Evolutionary conservation across 37 sponge, comb jelly and placozoan genomes (phyloP).

Genomic region (Agelas oroides): DNA sequence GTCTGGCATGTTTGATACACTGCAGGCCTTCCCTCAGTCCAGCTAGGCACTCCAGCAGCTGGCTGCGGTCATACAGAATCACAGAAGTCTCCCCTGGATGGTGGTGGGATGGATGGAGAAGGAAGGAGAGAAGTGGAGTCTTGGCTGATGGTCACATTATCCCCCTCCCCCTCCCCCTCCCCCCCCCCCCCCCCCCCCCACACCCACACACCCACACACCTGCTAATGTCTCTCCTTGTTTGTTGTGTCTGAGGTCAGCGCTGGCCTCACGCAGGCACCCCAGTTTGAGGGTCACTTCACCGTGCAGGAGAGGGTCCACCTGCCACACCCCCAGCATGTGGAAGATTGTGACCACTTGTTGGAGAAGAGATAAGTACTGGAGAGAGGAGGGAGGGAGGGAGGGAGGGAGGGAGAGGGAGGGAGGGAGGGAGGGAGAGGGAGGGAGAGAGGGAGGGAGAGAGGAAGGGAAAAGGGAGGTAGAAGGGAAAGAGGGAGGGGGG

Average conservation of each 20-base stretch:
- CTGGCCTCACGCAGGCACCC: conserved; percentile 50
- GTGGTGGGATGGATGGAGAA: neutral
- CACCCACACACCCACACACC: too few relatives aligned
- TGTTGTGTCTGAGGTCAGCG: conserved; percentile 7
- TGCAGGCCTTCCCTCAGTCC: conserved; percentile 23
- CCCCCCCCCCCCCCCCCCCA: too few relatives aligned
- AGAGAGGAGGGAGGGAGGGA: neutral
- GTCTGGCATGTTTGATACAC: conserved; percentile 9
- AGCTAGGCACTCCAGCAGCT: conserved; percentile 31
- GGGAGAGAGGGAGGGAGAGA: neutral
- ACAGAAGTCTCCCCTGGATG: neutral
- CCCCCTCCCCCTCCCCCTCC: neutral
- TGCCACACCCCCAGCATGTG: conserved; percentile 47
- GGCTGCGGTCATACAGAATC: conserved; percentile 19
- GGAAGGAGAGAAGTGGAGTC: neutral
- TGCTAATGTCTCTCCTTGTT: too few relatives aligned
- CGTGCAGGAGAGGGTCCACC: conserved; percentile 63
- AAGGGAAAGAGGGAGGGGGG: conserved; percentile 5
- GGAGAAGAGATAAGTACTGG: conserved; percentile 26
- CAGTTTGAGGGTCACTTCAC: conserved; percentile 63
- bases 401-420: too few relatives aligned
- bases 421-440: too few relatives aligned
- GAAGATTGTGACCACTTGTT: conserved; percentile 27
- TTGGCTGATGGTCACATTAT: neutral
- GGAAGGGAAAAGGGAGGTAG: conserved; percentile 15